A percentile compares a stretch with the other conserved stretches of the same genome.
Conservation (phyloP, 2,113 vertebrate genomes). For the Callionymus lyra region DNA sequence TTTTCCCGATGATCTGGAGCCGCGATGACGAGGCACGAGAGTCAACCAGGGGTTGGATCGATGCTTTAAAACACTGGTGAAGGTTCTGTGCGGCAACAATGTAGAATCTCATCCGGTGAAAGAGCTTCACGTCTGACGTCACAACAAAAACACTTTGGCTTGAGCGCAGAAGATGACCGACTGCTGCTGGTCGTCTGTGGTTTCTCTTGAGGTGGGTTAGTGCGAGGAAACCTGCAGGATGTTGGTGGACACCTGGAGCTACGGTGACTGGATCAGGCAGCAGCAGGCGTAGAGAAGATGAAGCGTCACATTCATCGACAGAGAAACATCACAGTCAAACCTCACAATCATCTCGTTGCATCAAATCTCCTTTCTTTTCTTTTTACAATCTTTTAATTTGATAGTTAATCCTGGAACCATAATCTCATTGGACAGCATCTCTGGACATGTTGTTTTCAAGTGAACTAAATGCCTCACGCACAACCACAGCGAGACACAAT, state of each 20-base stretch:
- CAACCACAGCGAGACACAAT: constrained; percentile 59
- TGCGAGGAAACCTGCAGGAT: constrained; percentile 10
- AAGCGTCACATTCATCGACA: constrained; percentile 41
- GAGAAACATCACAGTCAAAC: constrained; percentile 27
- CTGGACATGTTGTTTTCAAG: constrained; percentile 28
- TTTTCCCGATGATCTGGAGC: no score
- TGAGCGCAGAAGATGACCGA: constrained; percentile 16
- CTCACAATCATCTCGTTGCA: constrained; percentile 52
- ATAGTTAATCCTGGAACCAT: constrained; percentile 30
- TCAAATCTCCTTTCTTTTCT: constrained; percentile 33
- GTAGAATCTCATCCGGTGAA: no score
- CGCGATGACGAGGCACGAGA: no score
- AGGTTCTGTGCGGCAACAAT: no score
- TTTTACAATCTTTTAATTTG: constrained; percentile 54
- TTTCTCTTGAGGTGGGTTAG: constrained; percentile 30
- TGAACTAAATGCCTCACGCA: constrained; percentile 41
- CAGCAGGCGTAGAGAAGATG: constrained; percentile 36
- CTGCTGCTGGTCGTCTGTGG: constrained; percentile 14
- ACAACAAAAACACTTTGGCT: constrained; percentile 32
- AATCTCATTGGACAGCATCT: constrained; percentile 45
- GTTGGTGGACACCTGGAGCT: constrained; percentile 8
- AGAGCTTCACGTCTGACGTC: no score
- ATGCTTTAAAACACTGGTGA: no score
- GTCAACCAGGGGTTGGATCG: no score
- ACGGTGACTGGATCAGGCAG: constrained; percentile 19